phyloP scores from a whole-genome alignment of 2,888 invertebrate genomes.

The Gymnocheta viridis region DNA sequence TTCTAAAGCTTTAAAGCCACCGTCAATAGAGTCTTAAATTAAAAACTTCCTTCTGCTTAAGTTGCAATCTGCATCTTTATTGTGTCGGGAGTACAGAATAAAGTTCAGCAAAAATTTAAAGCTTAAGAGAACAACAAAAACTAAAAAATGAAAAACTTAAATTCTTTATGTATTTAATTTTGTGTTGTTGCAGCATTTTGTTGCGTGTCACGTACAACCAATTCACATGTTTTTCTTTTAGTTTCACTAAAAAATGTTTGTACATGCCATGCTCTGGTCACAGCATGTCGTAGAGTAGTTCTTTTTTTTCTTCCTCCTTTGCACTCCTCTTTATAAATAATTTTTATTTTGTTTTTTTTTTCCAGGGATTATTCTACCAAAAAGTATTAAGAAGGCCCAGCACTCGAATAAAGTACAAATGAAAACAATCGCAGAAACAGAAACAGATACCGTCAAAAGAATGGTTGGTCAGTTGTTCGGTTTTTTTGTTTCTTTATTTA shows the following conservation, averaged over 20 bases:
- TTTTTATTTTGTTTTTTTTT: background rate
- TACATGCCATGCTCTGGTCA: constrained; percentile 72
- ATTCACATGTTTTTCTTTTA: constrained; percentile 79
- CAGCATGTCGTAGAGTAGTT: constrained; percentile 72
- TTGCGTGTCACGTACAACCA: constrained; percentile 81
- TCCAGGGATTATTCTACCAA: constrained; percentile 47
- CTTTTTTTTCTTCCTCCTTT: constrained; percentile 15
- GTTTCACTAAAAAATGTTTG: constrained; percentile 67
- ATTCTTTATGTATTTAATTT: constrained; percentile 53
- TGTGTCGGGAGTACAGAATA: background rate
- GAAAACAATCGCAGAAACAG: constrained; percentile 24
- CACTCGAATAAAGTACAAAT: constrained; percentile 17
- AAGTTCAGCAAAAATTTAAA: background rate
- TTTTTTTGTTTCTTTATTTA: background rate
- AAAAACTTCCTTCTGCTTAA: background rate
- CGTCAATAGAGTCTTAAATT: background rate
- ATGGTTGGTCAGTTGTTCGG: constrained; percentile 17
- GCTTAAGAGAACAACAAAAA: background rate
- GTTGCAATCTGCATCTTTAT: constrained; percentile 39
- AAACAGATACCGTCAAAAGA: constrained; percentile 59
- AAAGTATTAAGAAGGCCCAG: constrained; percentile 20
- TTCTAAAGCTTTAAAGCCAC: background rate
- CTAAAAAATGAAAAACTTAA: constrained; percentile 13
- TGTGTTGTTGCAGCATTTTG: constrained; percentile 65
- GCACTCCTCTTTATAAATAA: constrained; percentile 26